Conservation (phyloP, 2,888 invertebrate species). For the Chloromyia formosa region DNA sequence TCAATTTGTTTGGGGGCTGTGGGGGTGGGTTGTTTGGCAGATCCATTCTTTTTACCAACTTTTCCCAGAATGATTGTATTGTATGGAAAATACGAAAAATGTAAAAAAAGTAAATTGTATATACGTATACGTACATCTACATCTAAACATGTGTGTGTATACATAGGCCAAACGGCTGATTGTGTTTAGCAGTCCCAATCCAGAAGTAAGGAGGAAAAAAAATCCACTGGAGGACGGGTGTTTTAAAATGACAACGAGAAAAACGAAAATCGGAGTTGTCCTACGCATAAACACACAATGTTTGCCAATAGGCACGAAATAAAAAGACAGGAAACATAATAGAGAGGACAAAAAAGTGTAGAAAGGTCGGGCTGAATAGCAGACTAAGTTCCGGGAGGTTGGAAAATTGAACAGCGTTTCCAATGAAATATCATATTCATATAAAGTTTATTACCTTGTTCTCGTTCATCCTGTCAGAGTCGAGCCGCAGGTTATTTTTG, state of each 20-base stretch:
- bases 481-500: slow-evolving; percentile 16
- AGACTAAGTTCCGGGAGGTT: too few relatives aligned
- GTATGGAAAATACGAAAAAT: not conserved
- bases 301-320: slow-evolving; percentile 11
- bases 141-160: too few relatives aligned
- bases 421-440: slow-evolving; percentile 35
- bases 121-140: not conserved
- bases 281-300: slow-evolving; percentile 30
- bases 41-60: not conserved
- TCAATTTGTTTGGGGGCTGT: not conserved
- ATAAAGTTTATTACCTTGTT: slow-evolving; percentile 38
- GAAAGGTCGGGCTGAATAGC: too few relatives aligned
- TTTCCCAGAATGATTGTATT: not conserved
- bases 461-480: slow-evolving; percentile 12
- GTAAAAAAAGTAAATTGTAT: not conserved
- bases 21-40: not conserved
- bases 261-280: slow-evolving; percentile 16
- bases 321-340: slow-evolving; percentile 7
- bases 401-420: not conserved
- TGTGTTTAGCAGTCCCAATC: too few relatives aligned
- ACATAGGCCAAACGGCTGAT: too few relatives aligned
- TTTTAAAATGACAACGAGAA: slow-evolving; percentile 8
- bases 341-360: not conserved
- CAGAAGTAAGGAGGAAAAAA: not conserved
- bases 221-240: not conserved